A percentile compares a stretch with the other conserved stretches of the same genome.
phyloP scores from a whole-genome alignment of 1,140 invertebrate genomes.

The Monomorium pharaonis region DNA sequence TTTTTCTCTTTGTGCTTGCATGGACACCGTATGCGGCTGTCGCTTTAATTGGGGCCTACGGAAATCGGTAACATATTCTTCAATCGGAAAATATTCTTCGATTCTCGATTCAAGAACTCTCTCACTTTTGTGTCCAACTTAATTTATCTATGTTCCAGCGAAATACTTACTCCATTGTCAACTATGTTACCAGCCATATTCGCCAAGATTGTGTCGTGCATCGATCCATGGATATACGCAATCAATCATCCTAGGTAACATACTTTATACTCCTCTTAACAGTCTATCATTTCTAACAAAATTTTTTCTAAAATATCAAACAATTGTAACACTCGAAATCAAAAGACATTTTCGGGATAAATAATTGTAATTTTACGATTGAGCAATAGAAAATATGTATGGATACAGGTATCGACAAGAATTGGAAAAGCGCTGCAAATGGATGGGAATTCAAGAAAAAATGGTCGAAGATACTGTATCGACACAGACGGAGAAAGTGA shows the following conservation, averaged over 20 bases:
- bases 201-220: slow-evolving; percentile 90
- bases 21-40: slow-evolving; percentile 92
- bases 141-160: slow-evolving; percentile 78
- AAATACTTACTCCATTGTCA: slow-evolving; percentile 87
- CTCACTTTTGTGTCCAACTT: not conserved
- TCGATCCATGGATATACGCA: slow-evolving; percentile 92
- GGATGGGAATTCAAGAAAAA: slow-evolving; percentile 89
- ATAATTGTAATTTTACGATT: not conserved
- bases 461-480: slow-evolving; percentile 72
- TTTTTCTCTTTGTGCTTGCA: slow-evolving; percentile 90
- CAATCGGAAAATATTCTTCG: not conserved
- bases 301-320: not conserved
- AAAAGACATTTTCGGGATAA: not conserved
- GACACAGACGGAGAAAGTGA: slow-evolving; percentile 79
- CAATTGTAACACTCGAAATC: not conserved
- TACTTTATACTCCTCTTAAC: not conserved
- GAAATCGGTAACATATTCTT: slow-evolving; percentile 87
- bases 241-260: slow-evolving; percentile 91
- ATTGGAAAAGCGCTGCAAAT: slow-evolving; percentile 89
- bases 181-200: slow-evolving; percentile 91
- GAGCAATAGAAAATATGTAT: not conserved
- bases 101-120: not conserved
- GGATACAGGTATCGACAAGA: slow-evolving; percentile 86
- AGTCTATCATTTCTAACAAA: not conserved
- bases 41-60: slow-evolving; percentile 90